phyloP scores from a whole-genome alignment of 2,797 vertebrate genomes.

The Tauraco hartlaubi region DNA sequence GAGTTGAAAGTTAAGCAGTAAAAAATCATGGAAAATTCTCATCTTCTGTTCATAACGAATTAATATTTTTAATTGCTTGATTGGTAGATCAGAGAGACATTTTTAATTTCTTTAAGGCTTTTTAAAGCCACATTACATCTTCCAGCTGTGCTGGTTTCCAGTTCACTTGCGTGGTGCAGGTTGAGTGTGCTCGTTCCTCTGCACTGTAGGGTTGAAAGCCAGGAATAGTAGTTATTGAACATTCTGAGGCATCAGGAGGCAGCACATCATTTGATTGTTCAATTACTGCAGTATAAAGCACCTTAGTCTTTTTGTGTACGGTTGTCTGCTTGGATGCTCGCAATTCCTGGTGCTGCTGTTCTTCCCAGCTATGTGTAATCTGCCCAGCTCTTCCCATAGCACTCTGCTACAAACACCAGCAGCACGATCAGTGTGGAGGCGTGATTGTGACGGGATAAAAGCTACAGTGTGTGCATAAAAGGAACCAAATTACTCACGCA shows the following conservation, averaged over 20 bases:
- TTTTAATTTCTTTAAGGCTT: not conserved
- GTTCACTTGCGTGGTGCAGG: not conserved
- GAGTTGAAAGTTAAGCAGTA: not conserved
- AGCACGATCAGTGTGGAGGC: not conserved
- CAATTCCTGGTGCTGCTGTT: not conserved
- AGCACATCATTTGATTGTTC: not conserved
- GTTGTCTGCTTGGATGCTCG: not conserved
- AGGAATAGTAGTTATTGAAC: not conserved
- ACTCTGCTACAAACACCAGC: accelerated
- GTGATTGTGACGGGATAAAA: slow-evolving; percentile 1
- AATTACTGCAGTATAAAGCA: not conserved
- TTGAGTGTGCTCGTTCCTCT: not conserved
- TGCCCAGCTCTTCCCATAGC: not conserved
- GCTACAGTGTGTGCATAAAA: slow-evolving; percentile 5
- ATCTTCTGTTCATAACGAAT: not conserved
- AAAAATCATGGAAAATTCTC: not conserved
- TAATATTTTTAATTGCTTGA: not conserved
- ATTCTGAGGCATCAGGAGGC: not conserved
- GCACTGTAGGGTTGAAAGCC: not conserved
- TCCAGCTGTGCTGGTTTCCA: not conserved
- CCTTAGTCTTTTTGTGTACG: not conserved
- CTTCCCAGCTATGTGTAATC: not conserved
- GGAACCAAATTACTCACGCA: slow-evolving; percentile 5
- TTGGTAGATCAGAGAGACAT: not conserved
- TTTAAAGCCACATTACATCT: not conserved